Conservation (phyloP, 1,140 invertebrate genomes). For the Batillaria attramentaria region DNA sequence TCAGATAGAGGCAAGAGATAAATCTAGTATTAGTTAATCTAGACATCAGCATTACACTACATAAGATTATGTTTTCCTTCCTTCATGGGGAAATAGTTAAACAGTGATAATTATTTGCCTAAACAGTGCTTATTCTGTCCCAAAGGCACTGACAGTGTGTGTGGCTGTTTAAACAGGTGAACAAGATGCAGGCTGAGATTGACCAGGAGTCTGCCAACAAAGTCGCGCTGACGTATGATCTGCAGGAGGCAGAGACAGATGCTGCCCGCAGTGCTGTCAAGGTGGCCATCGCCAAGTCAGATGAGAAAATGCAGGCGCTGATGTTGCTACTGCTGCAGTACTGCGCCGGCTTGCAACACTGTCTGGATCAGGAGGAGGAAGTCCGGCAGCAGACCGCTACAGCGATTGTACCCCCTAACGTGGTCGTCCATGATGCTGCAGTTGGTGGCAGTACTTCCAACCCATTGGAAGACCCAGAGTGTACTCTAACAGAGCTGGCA, state of each 20-base stretch:
- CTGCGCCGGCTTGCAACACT: conserved; percentile 84
- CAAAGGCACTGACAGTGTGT: no score
- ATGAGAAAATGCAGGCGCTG: conserved; percentile 84
- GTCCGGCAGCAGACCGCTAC: conserved; percentile 32
- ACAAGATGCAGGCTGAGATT: conserved; percentile 82
- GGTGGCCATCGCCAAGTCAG: conserved; percentile 77
- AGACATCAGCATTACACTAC: no score
- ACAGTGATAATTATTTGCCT: no score
- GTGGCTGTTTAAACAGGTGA: conserved; percentile 79
- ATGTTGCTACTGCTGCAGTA: conserved; percentile 89
- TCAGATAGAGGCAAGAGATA: no score
- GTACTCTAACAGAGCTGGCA: background rate
- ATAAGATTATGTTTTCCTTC: no score
- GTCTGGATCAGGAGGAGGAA: conserved; percentile 74
- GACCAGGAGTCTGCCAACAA: conserved; percentile 77
- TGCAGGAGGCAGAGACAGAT: conserved; percentile 72
- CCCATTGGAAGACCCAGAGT: background rate
- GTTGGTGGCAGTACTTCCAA: background rate
- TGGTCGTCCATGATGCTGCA: background rate
- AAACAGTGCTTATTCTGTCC: no score
- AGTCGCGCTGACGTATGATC: conserved; percentile 71
- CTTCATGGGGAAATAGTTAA: no score
- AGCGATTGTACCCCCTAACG: background rate
- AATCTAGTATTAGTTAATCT: no score
- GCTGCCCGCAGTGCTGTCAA: conserved; percentile 63